Percentiles rank a stretch among this genome's conserved stretches.
Evolutionary conservation across 2,888 invertebrate genomes (phyloP).

Genomic region (Rhyacophila evoluta): DNA sequence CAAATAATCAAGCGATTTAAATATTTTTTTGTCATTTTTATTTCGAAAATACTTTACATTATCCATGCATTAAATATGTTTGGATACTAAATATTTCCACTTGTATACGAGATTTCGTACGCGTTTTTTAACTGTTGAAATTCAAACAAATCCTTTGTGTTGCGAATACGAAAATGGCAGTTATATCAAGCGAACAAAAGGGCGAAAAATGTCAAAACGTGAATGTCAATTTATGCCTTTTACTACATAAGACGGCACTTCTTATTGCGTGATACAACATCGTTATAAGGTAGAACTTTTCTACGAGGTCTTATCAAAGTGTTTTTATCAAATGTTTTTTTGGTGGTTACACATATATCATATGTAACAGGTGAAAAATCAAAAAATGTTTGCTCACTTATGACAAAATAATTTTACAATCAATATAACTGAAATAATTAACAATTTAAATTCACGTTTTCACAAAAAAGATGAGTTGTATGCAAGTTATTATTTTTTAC

Average conservation of each 20-base stretch:
- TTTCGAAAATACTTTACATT: too few relatives aligned
- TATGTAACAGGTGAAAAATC: background rate
- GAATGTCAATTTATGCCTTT: slow-evolving; percentile 33
- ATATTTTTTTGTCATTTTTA: too few relatives aligned
- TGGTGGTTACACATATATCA: background rate
- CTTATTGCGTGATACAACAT: background rate
- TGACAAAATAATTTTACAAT: too few relatives aligned
- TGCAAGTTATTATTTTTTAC: too few relatives aligned
- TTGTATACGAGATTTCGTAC: too few relatives aligned
- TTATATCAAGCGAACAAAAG: background rate
- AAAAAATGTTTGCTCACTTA: too few relatives aligned
- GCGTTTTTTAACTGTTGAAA: background rate
- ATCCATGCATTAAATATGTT: too few relatives aligned
- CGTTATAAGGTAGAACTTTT: background rate
- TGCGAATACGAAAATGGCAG: background rate
- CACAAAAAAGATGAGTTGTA: too few relatives aligned
- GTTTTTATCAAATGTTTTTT: background rate
- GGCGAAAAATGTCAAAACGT: slow-evolving; percentile 13
- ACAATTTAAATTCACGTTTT: too few relatives aligned
- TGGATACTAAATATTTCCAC: too few relatives aligned
- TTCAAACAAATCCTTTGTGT: background rate
- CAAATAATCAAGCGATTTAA: too few relatives aligned
- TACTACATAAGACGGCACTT: background rate
- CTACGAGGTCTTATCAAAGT: background rate
- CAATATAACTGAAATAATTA: too few relatives aligned